Percentiles rank a stretch among this genome's conserved stretches.
phyloP scores from a whole-genome alignment of 2,797 vertebrate species.

The Pelobates cultripes region DNA sequence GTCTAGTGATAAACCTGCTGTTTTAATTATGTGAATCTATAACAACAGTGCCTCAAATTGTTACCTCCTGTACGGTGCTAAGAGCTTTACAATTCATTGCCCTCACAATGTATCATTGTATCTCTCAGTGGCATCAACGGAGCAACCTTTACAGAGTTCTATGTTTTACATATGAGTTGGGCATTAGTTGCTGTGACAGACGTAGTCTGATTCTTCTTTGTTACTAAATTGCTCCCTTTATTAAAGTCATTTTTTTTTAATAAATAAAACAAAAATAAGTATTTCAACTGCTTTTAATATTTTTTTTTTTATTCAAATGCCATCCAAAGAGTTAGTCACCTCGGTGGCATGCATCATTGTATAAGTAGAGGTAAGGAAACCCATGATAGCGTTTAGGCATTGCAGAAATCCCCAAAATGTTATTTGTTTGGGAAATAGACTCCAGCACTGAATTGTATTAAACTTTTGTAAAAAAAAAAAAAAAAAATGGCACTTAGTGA shows the following conservation, averaged over 20 bases:
- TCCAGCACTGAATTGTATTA: not conserved
- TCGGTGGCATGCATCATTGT: not conserved
- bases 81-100: not conserved
- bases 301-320: not conserved
- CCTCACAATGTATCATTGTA: conserved; percentile 1
- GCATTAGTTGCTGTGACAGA: conserved; percentile 24
- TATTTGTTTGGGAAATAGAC: not conserved
- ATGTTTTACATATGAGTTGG: conserved; percentile 5
- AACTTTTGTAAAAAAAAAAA: no score
- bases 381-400: not conserved
- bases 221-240: not conserved
- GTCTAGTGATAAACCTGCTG: conserved; percentile 36
- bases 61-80: conserved; percentile 31
- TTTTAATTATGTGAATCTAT: conserved; percentile 35
- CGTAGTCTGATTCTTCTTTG: not conserved
- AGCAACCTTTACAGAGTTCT: conserved; percentile 12
- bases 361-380: not conserved
- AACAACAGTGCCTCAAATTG: conserved; percentile 13
- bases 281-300: not conserved
- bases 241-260: not conserved
- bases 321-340: not conserved
- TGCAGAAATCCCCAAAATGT: not conserved
- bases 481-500: no score
- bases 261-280: not conserved
- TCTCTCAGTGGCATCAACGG: conserved; percentile 3